Conservation (phyloP, 2,797 vertebrate genomes). For the Tauraco hartlaubi region DNA sequence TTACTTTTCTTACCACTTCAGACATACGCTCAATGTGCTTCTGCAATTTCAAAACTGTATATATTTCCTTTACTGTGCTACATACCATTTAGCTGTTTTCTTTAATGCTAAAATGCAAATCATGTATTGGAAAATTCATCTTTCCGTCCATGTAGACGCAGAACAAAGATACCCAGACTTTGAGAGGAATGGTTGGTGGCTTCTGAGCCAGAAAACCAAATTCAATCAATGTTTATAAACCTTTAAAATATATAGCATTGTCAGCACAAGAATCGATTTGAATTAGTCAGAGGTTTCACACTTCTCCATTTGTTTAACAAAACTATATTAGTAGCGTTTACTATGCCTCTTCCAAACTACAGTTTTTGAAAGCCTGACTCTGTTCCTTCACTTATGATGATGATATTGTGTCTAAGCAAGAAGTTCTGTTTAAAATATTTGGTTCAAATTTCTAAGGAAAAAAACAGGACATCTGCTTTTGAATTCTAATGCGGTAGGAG, state of each 20-base stretch:
- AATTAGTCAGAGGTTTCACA: not conserved
- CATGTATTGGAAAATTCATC: not conserved
- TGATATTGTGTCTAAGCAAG: not conserved
- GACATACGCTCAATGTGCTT: not conserved
- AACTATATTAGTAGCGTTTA: not conserved
- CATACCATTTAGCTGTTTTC: not conserved
- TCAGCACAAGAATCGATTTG: not conserved
- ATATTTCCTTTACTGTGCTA: not conserved
- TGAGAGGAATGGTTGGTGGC: not conserved
- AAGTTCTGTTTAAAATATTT: not conserved
- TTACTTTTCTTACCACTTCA: not conserved
- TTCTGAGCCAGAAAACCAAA: not conserved
- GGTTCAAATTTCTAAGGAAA: not conserved
- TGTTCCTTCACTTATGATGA: not conserved
- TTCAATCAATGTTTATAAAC: not conserved
- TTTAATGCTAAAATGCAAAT: not conserved
- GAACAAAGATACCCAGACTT: not conserved
- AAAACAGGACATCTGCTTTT: not conserved
- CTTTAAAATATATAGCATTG: not conserved
- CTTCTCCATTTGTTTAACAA: not conserved
- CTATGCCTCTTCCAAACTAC: not conserved
- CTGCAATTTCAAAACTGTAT: not conserved
- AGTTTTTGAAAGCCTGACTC: not conserved
- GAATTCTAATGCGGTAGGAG: not conserved
- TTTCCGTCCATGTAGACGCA: not conserved